Base-by-base conservation (phyloP, 1,140 invertebrate species). In the Triops cancriformis region DNA sequence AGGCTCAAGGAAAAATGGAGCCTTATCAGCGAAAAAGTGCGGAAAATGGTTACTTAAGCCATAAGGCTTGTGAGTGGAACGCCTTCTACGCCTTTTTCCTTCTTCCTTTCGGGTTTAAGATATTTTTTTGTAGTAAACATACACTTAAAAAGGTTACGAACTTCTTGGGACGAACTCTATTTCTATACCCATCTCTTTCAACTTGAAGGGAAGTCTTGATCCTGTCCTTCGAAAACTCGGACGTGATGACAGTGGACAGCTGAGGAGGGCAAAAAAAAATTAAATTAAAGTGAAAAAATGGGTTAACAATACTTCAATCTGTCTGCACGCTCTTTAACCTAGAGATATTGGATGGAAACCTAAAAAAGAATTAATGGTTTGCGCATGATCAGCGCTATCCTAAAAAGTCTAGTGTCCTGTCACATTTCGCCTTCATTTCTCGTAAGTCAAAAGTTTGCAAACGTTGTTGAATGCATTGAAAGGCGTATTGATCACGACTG, bases 31-130 rank as follows among this genome's bases (percentile, higher is more conserved):
- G 51, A 64, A 23, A 37, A 37, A 64, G 51, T 18, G 51, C n/a
- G 51, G 51, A 64, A 64, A 64, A 64, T 64, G 51, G 51, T 12
- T 64, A 64, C 51, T 64, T 64, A 23, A 64, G 51, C 51, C 51
- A 23, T 64, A 37, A 37, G 51, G 14, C 51, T 64, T 64, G 51
- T 64, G 51, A 64, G n/a, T 12, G 51, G 18, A 64, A 64, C 14
- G 14, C 51, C 31, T 2, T 37, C 31, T 37, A 37, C 7, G 31
- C 31, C 31, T 2, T 37, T 37, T 64, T 23, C 51, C 51, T 18
- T 23, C 51, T 64, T n/a, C 51, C 23, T 64, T 64, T 64, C 6
- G 23, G 14, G 18, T 18, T 18, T 64, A 23, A n/a, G n/a, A n/a
- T n/a, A n/a, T n/a, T n/a, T 18, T 18, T 18, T 64, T 64, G 10